Percentiles rank a stretch among this genome's conserved stretches.
These are phyloP conservation scores for Psittacus erithacus DNA, from an alignment of 2,113 vertebrate genomes.

Conservation along the genomic window DNA sequence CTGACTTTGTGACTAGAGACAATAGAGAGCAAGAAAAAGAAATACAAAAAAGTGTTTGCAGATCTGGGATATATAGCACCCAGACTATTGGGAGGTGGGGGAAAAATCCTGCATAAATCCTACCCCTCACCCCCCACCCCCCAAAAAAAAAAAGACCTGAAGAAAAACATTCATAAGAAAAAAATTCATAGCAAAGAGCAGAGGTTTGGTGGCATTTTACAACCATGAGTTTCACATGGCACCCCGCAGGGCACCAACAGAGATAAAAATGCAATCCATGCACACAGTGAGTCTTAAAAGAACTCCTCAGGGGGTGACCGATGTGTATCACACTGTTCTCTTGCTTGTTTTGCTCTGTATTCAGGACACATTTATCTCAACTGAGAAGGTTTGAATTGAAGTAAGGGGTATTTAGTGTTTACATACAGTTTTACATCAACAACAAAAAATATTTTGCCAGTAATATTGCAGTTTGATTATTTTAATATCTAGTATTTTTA, in stretches of 20 bases:
- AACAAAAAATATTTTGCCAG: not conserved
- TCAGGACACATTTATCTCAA: not conserved
- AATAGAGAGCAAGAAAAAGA: not conserved
- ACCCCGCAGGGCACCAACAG: not conserved
- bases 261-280: fast-evolving
- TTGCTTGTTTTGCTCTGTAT: not conserved
- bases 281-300: not conserved
- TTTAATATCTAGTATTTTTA: not conserved
- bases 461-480: not conserved
- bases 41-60: not conserved
- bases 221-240: fast-evolving
- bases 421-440: not conserved
- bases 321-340: not conserved
- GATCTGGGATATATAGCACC: not conserved
- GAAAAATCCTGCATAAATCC: not conserved
- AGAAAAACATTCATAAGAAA: not conserved
- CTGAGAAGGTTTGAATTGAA: not conserved
- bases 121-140: not conserved
- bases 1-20: not conserved
- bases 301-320: no score
- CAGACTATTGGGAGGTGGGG: not conserved
- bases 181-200: not conserved
- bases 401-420: not conserved
- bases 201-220: not conserved
- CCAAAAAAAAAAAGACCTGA: not conserved